Base-by-base conservation (phyloP, 2,888 invertebrate species). In the Acronicta alni region DNA sequence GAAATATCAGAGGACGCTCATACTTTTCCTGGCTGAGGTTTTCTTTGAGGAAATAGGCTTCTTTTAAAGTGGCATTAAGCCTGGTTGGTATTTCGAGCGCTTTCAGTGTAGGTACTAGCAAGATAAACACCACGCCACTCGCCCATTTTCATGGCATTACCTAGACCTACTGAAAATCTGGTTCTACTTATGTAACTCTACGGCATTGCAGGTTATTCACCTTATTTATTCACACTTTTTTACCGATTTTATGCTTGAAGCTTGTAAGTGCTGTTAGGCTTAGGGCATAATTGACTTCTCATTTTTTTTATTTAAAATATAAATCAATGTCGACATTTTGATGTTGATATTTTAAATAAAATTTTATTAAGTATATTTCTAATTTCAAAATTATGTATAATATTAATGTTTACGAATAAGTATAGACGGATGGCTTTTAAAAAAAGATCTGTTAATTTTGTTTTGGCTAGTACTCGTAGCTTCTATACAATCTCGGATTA, bases 141-240 rank as follows among this genome's bases (percentile, higher is more conserved):
- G 48, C 61, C 62, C 61, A 32, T 70, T 63, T 62, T 41, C 56
- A 67, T 67, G 67, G 57, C 60, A 54, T 67, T 59, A 64, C 55
- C 74, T 67, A 76, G 71, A 63, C 64, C 53, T 65, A 57, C 64
- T 64, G 62, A 39, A 66, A 65, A 57, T 71, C 62, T 67, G 71
- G 72, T 63, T 68, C 70, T 67, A 77, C 84, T 91, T 91, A 92
- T 88, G 82, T 92, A 92, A 92, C 82, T 81, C 75, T 88, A 84
- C 91, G 85, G 85, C 91, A 92, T 84, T 92, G 92, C 91, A 90
- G 91, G 81, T 70, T 85, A 79, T 68, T 68, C 55, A 32, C 37
- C 49, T n/a, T 18, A 53, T 48, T 47, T 56, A 59, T 57, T 46
- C 44, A 52, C 39, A n/a, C 3, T 15, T 42, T 41, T 38, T 46